These are phyloP conservation scores for Cephus pygmeus DNA, from an alignment of 2,888 invertebrate species.

Conservation along the genomic window DNA sequence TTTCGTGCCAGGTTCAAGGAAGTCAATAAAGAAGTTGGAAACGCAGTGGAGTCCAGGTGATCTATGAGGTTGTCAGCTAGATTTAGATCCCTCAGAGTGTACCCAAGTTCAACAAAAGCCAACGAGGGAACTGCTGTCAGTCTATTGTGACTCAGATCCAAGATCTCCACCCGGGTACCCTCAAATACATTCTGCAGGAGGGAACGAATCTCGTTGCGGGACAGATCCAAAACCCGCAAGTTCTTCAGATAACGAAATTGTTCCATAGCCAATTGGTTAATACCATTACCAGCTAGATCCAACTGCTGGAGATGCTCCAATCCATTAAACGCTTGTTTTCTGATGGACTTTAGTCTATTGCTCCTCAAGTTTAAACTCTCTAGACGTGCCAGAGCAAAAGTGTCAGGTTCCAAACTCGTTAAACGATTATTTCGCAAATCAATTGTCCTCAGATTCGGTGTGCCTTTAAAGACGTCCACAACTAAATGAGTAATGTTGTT, in stretches of 20 bases:
- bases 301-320: slow-evolving; percentile 80
- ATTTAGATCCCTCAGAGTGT: slow-evolving; percentile 82
- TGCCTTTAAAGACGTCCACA: slow-evolving; percentile 75
- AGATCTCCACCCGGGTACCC: slow-evolving; percentile 81
- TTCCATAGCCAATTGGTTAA: slow-evolving; percentile 81
- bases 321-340: slow-evolving; percentile 82
- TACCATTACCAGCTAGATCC: slow-evolving; percentile 81
- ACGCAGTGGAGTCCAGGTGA: slow-evolving; percentile 88
- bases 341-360: slow-evolving; percentile 79
- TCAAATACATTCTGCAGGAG: slow-evolving; percentile 83
- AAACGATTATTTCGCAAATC: slow-evolving; percentile 87
- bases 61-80: slow-evolving; percentile 84
- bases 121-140: slow-evolving; percentile 83
- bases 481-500: slow-evolving; percentile 81
- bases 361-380: slow-evolving; percentile 80
- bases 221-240: slow-evolving; percentile 78
- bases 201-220: slow-evolving; percentile 78
- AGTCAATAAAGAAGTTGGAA: slow-evolving; percentile 83
- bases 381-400: slow-evolving; percentile 73
- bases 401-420: slow-evolving; percentile 81
- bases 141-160: slow-evolving; percentile 83
- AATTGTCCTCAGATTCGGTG: slow-evolving; percentile 80
- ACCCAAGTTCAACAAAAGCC: slow-evolving; percentile 82
- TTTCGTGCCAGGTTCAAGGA: slow-evolving; percentile 83
- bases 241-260: slow-evolving; percentile 83